Evolutionary conservation across 2,888 invertebrate species (phyloP), one percentile per base, ranked within the genome.

Genomic region (Drosophila trichaetosa): DNA sequence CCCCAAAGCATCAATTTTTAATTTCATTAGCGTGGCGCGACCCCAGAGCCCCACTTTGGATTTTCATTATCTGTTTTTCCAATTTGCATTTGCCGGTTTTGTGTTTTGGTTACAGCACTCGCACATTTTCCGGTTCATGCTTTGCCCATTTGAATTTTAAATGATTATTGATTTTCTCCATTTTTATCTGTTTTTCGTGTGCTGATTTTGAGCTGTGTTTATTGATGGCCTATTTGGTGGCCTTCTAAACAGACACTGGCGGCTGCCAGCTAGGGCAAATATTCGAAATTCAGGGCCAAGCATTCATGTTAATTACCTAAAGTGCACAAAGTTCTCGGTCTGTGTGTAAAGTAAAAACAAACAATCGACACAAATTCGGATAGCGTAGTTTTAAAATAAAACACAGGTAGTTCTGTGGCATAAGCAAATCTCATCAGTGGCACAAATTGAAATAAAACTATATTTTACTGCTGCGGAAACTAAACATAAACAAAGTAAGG

Each of bases 11-110:
- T 86, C 78, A 88, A 90, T 87, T 87, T 89, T 90, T 87, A 87
- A 87, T 87, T 87, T 87, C 89, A 87, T 87, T 87, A 90, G 87
- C 90, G 77, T 79, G 68, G 72, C 61, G 62, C 76, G 63, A 65
- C 73, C 83, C 67, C 66, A 64, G 63, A 72, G 77, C 61, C 67
- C 69, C 72, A 67, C 74, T 87, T 29, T 29, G 70, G 16, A 79
- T 85, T 86, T 90, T 86, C 89, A 89, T 88, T 86, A 90, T 86
- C 90, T 86, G 90, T 74, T 90, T 89, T 90, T 73, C 79, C 90
- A 83, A 86, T 86, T 85, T 87, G 74, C 89, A 90, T 86, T 86
- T 63, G 78, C 87, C 86, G 73, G 83, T 72, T 67, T 76, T 67
- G 57, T 60, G 70, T 67, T 79, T 76, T 63, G 76, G 76, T 74